Evolutionary conservation across 1,140 invertebrate species (phyloP).

Genomic region (Dendrolimus punctatus): DNA sequence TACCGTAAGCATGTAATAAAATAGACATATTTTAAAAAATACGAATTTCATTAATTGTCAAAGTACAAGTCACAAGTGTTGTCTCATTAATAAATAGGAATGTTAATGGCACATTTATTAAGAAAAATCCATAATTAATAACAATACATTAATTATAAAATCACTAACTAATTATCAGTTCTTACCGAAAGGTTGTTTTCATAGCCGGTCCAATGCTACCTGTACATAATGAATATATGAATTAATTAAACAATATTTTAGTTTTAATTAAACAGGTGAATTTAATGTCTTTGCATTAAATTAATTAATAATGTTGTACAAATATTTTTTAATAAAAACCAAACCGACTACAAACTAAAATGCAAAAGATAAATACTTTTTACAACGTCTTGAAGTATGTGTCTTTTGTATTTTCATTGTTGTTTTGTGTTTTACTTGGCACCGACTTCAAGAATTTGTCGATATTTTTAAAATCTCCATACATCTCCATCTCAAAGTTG

Average conservation of each 20-base stretch:
- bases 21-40: too few species aligned
- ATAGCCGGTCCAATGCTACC: constrained; percentile 40
- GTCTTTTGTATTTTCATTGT: too few species aligned
- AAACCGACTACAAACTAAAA: too few species aligned
- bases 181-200: constrained; percentile 24
- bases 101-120: constrained; percentile 8
- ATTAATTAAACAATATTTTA: not conserved
- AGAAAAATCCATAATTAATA: constrained; percentile 13
- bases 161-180: constrained; percentile 36
- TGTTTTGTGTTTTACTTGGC: too few species aligned
- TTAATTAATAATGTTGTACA: too few species aligned
- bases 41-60: not conserved
- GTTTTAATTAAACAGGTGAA: not conserved
- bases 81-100: constrained; percentile 7
- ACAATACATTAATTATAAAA: constrained; percentile 17
- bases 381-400: too few species aligned
- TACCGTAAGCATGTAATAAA: too few species aligned
- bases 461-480: too few species aligned
- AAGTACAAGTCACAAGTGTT: not conserved
- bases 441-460: too few species aligned
- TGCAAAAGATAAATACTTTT: too few species aligned
- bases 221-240: constrained; percentile 18
- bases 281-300: not conserved
- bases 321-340: too few species aligned
- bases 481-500: too few species aligned